Percentiles rank a stretch among this genome's conserved stretches.
Evolutionary conservation across 1,140 invertebrate genomes (phyloP).

Genomic region (Choristoneura fumiferana): DNA sequence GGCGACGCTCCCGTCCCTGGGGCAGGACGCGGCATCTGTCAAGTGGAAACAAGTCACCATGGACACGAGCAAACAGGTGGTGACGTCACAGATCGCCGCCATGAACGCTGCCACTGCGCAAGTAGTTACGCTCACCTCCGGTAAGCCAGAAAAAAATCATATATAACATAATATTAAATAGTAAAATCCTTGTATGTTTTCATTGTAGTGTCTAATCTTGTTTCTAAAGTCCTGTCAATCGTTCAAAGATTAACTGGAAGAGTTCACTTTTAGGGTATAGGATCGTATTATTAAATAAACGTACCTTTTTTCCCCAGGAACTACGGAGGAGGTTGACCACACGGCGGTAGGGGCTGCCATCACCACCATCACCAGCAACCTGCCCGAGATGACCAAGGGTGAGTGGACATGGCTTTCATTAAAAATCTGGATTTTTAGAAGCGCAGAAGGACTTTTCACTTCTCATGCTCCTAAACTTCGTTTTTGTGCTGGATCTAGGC

Average conservation of each 20-base stretch:
- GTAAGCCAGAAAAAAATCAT: no score
- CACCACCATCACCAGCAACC: conserved; percentile 96
- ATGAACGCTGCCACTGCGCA: conserved; percentile 99
- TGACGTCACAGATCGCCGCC: conserved; percentile 97
- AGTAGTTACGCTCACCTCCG: conserved; percentile 96
- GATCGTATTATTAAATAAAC: conserved; percentile 10
- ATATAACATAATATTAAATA: no score
- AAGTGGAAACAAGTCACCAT: conserved; percentile 96
- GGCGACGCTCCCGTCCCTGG: conserved; percentile 89
- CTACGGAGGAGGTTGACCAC: conserved; percentile 92
- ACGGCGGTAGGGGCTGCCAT: conserved; percentile 98
- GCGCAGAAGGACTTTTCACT: no score
- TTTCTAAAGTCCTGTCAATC: no score
- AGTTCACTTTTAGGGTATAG: no score
- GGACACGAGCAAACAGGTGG: conserved; percentile 97
- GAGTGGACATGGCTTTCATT: no score
- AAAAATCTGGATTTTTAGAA: no score
- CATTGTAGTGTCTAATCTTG: no score
- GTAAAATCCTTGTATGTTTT: no score
- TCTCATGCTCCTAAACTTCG: no score
- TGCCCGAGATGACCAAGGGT: conserved; percentile 97
- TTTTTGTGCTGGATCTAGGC: no score
- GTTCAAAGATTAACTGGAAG: no score
- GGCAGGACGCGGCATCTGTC: conserved; percentile 90
- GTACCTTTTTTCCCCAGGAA: conserved; percentile 62